Evolutionary conservation across 2,797 vertebrate species (phyloP).

Genomic region (Hafferia zeledoni): DNA sequence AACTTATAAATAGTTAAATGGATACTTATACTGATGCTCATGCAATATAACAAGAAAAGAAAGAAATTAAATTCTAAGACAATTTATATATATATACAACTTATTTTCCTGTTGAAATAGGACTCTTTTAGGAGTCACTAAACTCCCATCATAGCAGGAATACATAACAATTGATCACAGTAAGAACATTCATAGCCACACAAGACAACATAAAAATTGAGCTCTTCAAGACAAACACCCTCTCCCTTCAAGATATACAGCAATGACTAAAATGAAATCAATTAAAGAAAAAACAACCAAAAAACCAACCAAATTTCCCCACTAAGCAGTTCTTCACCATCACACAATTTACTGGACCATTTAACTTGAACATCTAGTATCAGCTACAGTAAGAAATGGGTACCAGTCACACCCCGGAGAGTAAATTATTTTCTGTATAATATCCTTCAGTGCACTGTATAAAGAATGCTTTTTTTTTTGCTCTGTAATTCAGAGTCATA

Average conservation of each 20-base stretch:
- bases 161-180: background rate
- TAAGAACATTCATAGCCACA: background rate
- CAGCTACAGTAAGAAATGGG: background rate
- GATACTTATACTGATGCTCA: background rate
- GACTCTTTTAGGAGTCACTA: background rate
- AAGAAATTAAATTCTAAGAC: background rate
- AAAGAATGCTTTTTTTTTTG: fast-evolving
- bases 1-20: background rate
- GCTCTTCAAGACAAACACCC: background rate
- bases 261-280: background rate
- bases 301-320: background rate
- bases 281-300: background rate
- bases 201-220: background rate
- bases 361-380: background rate
- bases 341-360: background rate
- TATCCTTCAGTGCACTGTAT: background rate
- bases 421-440: background rate
- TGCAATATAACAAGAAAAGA: background rate
- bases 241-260: background rate
- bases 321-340: background rate
- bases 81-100: background rate
- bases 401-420: background rate
- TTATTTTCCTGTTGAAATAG: background rate
- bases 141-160: background rate
- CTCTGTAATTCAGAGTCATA: background rate